Evolutionary conservation across 2,797 vertebrate species (phyloP).

Genomic region (Pteronotus mesoamericanus): DNA sequence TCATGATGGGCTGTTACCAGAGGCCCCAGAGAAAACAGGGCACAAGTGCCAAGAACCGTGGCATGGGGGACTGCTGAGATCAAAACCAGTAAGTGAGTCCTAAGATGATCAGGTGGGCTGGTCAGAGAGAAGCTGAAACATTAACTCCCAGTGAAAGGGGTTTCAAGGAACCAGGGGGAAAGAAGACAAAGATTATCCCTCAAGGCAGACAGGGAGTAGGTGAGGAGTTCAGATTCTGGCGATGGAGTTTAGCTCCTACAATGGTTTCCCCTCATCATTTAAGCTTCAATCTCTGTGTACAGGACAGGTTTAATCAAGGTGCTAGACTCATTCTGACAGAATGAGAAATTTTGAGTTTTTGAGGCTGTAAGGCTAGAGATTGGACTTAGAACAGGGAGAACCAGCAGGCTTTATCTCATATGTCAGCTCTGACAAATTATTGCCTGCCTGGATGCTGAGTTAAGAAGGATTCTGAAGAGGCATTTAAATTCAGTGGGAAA

Average conservation of each 20-base stretch:
- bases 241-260: neutral
- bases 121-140: neutral
- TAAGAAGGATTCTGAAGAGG: neutral
- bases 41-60: neutral
- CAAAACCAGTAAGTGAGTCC: neutral
- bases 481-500: neutral
- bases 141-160: neutral
- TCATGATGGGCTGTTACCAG: neutral
- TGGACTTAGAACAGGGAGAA: neutral
- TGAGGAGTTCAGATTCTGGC: neutral
- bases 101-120: neutral
- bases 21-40: neutral
- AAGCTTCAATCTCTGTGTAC: neutral
- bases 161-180: neutral
- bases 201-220: neutral
- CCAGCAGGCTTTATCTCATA: neutral
- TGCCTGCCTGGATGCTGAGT: neutral
- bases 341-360: neutral
- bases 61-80: neutral
- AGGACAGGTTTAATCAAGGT: neutral
- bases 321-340: neutral
- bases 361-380: neutral
- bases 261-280: neutral
- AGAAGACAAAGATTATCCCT: neutral
- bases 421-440: neutral